Conservation (phyloP, 1,140 invertebrate genomes). For the Ridgeia piscesae region DNA sequence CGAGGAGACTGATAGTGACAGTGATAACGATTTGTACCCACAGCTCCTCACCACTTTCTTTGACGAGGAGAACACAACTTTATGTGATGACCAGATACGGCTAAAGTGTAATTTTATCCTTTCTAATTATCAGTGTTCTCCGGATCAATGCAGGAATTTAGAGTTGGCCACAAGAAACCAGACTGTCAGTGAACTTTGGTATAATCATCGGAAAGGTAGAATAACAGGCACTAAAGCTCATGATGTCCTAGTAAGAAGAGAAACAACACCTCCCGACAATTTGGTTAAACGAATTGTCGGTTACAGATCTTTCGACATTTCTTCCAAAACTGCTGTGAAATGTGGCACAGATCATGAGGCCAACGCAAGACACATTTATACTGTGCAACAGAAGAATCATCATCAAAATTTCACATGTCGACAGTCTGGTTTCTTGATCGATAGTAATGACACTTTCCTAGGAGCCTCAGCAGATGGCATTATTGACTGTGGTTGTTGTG, state of each 20-base stretch:
- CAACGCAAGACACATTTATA: constrained; percentile 1
- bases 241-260: constrained; percentile 14
- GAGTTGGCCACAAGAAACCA: constrained; percentile 16
- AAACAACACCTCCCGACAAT: constrained; percentile 5
- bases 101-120: background rate
- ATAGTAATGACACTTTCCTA: background rate
- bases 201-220: constrained; percentile 5
- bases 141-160: constrained; percentile 1
- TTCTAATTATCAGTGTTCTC: constrained; percentile 8
- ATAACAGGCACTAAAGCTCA: constrained; percentile 16
- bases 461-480: constrained; percentile 15
- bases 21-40: background rate
- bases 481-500: constrained; percentile 1
- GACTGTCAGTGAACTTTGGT: constrained; percentile 9
- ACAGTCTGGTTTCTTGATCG: constrained; percentile 7
- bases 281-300: constrained; percentile 11
- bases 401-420: background rate
- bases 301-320: constrained; percentile 17
- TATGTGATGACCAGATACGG: background rate
- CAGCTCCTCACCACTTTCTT: background rate
- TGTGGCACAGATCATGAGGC: constrained; percentile 9
- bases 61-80: no score
- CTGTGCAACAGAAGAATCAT: background rate
- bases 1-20: no score
- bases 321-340: constrained; percentile 14